Conservation (phyloP, 2,113 vertebrate species). For the Todiramphus saurophagus region DNA sequence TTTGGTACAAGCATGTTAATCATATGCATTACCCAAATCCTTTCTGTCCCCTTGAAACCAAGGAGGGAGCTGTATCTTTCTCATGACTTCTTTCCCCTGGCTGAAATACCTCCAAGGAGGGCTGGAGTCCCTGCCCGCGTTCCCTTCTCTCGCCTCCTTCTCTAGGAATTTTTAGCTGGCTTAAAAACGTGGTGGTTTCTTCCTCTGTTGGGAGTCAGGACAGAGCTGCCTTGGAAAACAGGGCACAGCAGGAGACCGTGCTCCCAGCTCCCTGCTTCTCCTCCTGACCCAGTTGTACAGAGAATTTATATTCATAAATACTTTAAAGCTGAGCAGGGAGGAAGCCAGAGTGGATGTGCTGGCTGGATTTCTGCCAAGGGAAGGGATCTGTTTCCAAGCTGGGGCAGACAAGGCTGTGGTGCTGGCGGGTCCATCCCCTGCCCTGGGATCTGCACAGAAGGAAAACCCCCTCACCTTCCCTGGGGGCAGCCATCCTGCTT, state of each 20-base stretch:
- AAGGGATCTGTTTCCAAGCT: constrained; percentile 38
- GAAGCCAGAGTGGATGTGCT: neutral
- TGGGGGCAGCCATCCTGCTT: neutral
- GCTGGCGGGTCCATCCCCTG: neutral
- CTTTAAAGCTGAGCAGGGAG: constrained; percentile 28
- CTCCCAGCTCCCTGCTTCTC: neutral
- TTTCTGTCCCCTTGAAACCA: neutral
- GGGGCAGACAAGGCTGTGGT: neutral
- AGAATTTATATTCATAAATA: constrained; percentile 60
- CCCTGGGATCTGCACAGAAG: neutral
- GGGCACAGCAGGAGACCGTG: neutral
- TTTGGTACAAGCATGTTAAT: neutral
- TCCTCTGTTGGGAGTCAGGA: neutral
- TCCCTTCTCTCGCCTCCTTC: neutral
- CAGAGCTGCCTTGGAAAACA: neutral
- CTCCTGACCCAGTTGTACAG: constrained; percentile 50
- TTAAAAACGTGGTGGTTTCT: neutral
- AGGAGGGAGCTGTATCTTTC: neutral
- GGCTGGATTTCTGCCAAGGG: constrained; percentile 48
- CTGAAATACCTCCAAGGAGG: neutral
- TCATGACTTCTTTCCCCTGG: neutral
- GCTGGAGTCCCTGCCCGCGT: neutral
- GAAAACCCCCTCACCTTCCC: neutral
- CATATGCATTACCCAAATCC: neutral
- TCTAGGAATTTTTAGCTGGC: constrained; percentile 25